phyloP scores from a whole-genome alignment of 2,888 invertebrate species.

The Heliconius erato region DNA sequence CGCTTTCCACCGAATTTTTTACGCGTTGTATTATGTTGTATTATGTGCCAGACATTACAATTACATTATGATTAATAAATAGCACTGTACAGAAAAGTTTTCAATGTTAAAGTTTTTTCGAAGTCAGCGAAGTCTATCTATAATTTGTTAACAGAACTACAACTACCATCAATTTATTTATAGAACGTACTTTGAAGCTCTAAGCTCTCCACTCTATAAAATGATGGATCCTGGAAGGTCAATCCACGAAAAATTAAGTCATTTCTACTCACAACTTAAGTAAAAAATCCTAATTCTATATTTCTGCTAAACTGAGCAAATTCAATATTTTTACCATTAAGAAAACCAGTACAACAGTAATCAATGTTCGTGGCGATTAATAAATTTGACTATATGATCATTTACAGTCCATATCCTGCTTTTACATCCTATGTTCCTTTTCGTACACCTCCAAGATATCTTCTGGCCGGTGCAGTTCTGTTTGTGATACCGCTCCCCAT shows the following conservation, averaged over 20 bases:
- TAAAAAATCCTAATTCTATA: not conserved
- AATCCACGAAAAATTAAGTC: too few species aligned
- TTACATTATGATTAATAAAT: not conserved
- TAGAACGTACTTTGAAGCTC: not conserved
- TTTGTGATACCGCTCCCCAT: constrained; percentile 58
- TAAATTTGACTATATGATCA: constrained; percentile 47
- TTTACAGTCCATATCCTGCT: constrained; percentile 52
- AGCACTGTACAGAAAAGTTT: not conserved
- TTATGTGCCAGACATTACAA: not conserved
- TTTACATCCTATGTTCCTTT: constrained; percentile 55
- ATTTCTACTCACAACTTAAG: not conserved
- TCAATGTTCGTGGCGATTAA: constrained; percentile 50
- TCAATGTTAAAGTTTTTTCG: not conserved
- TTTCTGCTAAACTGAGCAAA: not conserved
- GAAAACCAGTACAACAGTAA: constrained; percentile 46
- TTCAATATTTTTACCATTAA: not conserved
- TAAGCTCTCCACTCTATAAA: too few species aligned
- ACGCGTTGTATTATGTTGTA: not conserved
- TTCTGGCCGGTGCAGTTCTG: constrained; percentile 50
- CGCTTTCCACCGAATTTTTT: too few species aligned
- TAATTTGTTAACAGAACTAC: not conserved
- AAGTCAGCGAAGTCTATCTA: too few species aligned
- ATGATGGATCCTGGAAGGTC: too few species aligned
- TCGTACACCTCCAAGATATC: constrained; percentile 61
- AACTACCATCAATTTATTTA: not conserved